Evolutionary conservation across 2,888 invertebrate genomes (phyloP).

Genomic region (Brachyopa scutellaris): DNA sequence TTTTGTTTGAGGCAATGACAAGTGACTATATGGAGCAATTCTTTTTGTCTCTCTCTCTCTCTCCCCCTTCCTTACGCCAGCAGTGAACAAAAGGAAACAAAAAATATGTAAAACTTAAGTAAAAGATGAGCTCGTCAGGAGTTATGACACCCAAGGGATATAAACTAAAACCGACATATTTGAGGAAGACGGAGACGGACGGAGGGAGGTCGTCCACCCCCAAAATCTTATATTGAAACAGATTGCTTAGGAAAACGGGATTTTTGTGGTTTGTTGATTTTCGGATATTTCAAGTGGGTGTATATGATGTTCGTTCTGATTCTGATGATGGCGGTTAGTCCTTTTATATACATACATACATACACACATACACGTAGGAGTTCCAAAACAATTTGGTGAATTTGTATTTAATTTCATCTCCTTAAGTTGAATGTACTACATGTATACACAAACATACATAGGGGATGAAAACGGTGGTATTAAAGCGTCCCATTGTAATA

Average conservation of each 20-base stretch:
- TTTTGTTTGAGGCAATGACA: slow-evolving; percentile 55
- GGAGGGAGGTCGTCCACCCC: slow-evolving; percentile 72
- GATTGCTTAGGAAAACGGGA: slow-evolving; percentile 76
- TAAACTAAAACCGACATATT: slow-evolving; percentile 70
- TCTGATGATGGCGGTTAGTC: slow-evolving; percentile 23
- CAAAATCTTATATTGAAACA: slow-evolving; percentile 80
- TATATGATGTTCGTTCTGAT: not conserved
- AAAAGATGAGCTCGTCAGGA: slow-evolving; percentile 82
- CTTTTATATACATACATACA: no score
- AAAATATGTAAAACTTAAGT: slow-evolving; percentile 82
- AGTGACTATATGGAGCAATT: slow-evolving; percentile 44
- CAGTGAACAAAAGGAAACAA: slow-evolving; percentile 75
- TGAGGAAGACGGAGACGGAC: slow-evolving; percentile 66
- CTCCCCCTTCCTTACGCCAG: not conserved
- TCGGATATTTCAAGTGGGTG: slow-evolving; percentile 49
- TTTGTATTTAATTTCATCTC: slow-evolving; percentile 52
- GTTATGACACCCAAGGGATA: slow-evolving; percentile 82
- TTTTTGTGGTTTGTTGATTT: slow-evolving; percentile 64
- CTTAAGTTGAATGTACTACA: slow-evolving; percentile 27
- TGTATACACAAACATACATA: no score
- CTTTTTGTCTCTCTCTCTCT: no score
- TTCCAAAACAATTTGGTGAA: slow-evolving; percentile 57
- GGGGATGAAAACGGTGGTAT: no score
- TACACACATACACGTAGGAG: not conserved
- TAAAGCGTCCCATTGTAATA: slow-evolving; percentile 11